Evolutionary conservation across 2,888 invertebrate genomes (phyloP), one percentile per base, ranked within the genome.

Genomic region (Ophioninae sp.): DNA sequence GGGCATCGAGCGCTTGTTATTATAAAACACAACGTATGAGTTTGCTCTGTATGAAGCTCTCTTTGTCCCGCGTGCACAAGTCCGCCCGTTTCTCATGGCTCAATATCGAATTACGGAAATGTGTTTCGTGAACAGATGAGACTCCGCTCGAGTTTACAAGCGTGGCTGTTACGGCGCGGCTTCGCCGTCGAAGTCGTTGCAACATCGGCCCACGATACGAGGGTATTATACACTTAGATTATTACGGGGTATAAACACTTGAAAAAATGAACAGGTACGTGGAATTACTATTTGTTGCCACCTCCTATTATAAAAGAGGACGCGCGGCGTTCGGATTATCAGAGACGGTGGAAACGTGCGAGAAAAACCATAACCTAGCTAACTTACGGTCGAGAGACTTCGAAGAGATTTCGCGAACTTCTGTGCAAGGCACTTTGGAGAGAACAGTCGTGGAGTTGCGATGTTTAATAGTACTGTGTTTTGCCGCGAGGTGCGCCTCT

Each of bases 71-170:
- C 56, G 64, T 65, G 41, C 61, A 61, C 64, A 65, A 58, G 20
- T 41, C 67, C 69, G 69, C 68, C 68, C 71, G 41, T 73, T 39
- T 30, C 72, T 64, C 74, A 68, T 76, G 81, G 76, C 81, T 76
- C 72, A 72, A 84, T 84, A 84, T 84, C 84, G 84, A 84, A 82
- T 81, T 84, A 84, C 84, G 84, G 81, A 84, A 84, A 83, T 81
- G 83, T 81, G 83, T 81, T 77, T 74, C 74, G 72, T 23, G 67
- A 81, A 79, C 74, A n/a, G 81, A 81, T 79, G 71, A 78, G 79
- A 69, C 61, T 64, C 22, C 59, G 63, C 39, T 71, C 63, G 78
- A 68, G 22, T 75, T 78, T 78, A 75, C 69, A 81, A 69, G 51
- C 22, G 79, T 51, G 64, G 74, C 68, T 22, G 0, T 41, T 22